Evolutionary conservation across 2,888 invertebrate genomes (phyloP), one percentile per base, ranked within the genome.

Genomic region (Noctua comes): DNA sequence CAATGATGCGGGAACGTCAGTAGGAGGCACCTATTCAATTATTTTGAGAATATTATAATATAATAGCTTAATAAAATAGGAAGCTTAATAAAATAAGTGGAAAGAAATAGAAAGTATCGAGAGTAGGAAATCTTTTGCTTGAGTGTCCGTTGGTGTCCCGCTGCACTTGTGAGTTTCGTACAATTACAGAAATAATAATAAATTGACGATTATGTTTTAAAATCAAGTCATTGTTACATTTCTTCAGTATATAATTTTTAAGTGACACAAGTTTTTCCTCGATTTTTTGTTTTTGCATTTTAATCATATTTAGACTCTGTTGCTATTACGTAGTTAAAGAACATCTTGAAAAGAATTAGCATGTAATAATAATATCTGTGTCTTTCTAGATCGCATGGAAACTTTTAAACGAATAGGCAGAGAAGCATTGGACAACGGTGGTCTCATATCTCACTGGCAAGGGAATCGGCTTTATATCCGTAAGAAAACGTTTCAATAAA

Each of bases 371-470:
- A 24, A 57, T 24, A 13, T 68, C 6, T 62, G 8, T 27, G 51
- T 54, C 5, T 74, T 80, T 76, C 36, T 27, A 91, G 91, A 88
- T 84, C 88, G 88, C 6, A 90, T 91, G 91, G 88, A 83, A 71
- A 69, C 79, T 10, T 81, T 91, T 13, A 82, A 90, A 68, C 72
- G 66, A 21, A 31, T 88, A 8, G 90, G 90, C 0, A 73, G 46
- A 16, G 88, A 88, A 76, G 88, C 90, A 1, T 77, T 86, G 6
- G 77, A 85, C n/a, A 79, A 73, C 31, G 76, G 51, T 11, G 85
- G 85, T 6, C 75, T 85, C 13, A 65, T 85, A 1, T 59, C 85
- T 43, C 85, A 85, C 13, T 85, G 85, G 85, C 85, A 85, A 48
- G 85, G 77, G 6, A 57, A 36, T 27, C 51, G 46, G 36, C 82